These are phyloP conservation scores for Andricus quercusramuli DNA, from an alignment of 2,888 invertebrate species.

Conservation along the genomic window DNA sequence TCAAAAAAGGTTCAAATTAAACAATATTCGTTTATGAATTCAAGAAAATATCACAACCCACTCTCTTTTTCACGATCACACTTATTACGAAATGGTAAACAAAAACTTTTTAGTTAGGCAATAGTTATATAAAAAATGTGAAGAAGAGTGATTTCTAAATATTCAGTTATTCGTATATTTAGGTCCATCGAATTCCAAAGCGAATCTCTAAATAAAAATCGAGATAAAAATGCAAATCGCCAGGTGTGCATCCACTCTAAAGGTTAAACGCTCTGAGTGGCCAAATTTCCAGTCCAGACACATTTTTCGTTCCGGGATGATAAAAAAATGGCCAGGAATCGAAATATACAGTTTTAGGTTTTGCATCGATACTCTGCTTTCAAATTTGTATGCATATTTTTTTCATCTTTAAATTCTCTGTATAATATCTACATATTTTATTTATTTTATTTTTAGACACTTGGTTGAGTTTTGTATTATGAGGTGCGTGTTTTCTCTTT, in stretches of 20 bases:
- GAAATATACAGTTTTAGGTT: conserved; percentile 2
- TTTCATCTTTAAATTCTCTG: neutral
- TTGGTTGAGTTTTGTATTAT: neutral
- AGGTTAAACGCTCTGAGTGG: neutral
- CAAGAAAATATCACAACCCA: neutral
- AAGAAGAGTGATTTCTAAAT: neutral
- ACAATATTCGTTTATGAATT: neutral
- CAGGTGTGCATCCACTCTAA: neutral
- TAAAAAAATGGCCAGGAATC: neutral
- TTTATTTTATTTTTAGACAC: neutral
- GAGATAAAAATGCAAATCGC: conserved; percentile 12
- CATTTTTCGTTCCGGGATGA: neutral
- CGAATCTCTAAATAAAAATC: conserved; percentile 14
- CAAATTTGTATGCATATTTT: neutral
- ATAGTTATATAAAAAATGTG: neutral
- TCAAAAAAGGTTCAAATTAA: no score
- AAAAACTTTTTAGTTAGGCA: neutral
- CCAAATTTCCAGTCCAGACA: neutral
- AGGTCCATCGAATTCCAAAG: neutral
- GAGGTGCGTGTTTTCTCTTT: neutral
- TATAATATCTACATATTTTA: conserved; percentile 22
- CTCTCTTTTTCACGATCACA: neutral
- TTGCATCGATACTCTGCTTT: neutral
- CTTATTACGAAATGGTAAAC: no score
- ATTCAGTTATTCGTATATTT: neutral